Conservation (phyloP, 2,797 vertebrate species). For the Neosalanx taihuensis region DNA sequence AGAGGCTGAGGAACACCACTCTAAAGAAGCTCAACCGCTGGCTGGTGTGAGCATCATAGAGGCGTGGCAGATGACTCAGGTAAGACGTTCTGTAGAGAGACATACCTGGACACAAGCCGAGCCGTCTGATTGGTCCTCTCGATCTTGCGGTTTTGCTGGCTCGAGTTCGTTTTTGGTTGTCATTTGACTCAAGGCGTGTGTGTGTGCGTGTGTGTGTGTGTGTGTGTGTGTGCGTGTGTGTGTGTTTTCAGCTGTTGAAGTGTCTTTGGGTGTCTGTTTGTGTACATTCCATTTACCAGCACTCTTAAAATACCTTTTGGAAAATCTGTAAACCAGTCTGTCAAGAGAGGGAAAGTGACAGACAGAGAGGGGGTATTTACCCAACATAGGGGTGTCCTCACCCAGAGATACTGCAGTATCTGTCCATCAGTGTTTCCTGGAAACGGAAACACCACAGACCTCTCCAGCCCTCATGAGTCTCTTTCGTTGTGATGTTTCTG, state of each 20-base stretch:
- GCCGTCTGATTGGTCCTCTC: background rate
- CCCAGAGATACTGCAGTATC: no score
- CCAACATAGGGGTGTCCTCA: background rate
- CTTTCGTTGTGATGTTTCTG: no score
- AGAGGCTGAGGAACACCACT: no score
- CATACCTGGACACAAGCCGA: background rate
- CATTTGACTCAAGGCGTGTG: background rate
- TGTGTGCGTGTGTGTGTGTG: background rate
- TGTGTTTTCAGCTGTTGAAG: background rate
- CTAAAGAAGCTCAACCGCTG: no score
- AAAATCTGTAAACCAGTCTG: background rate
- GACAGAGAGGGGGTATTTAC: background rate
- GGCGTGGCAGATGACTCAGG: no score
- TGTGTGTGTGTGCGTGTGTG: background rate
- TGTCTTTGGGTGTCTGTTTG: background rate
- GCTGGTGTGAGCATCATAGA: no score
- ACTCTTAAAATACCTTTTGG: background rate
- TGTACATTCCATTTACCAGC: background rate
- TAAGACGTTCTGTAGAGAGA: no score
- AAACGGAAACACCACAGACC: no score
- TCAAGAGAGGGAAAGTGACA: background rate
- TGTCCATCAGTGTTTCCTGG: no score
- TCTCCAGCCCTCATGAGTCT: no score
- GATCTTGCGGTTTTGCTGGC: background rate
- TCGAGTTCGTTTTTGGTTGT: background rate